Base-by-base conservation (phyloP, 2,888 invertebrate genomes). In the Mythimna vitellina region DNA sequence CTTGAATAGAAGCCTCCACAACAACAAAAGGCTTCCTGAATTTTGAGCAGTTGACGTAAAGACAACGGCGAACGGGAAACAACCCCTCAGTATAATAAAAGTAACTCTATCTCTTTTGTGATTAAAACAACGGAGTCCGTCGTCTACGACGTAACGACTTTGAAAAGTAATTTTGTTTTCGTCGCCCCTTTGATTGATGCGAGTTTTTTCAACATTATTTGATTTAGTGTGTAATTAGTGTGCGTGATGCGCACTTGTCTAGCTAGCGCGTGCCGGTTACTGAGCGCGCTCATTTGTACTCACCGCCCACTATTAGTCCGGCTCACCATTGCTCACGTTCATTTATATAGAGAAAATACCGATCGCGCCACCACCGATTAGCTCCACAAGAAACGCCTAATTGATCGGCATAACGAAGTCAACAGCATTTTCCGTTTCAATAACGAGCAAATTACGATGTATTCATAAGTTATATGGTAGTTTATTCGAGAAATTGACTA, bases 21-120 rank as follows among this genome's bases (percentile, higher is more conserved):
- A 89, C 88, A 92, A 93, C 93, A 93, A 93, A 92, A 91, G 92
- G 89, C 91, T 90, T 91, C 89, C 92, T 93, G 93, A 93, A 93
- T 93, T 92, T 91, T 92, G 92, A 93, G 89, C 88, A 92, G 93
- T 89, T 89, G 89, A 89, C 89, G 89, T 88, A 87, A 88, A 90
- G 88, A 88, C 87, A 88, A 89, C 85, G 82, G 77, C 78, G 78
- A 81, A 84, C 88, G 79, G 88, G 83, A 87, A 87, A 85, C 88
- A 86, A 86, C 83, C 84, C 82, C 80, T 80, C 78, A 73, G 77
- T 73, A 85, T 88, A 85, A 86, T 87, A 88, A 89, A 89, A 89
- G 86, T 89, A 88, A 89, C 88, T 87, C 85, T 86, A 86, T 86
- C 86, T 86, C 87, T 84, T 88, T 89, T 89, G 88, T 90, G 82